phyloP scores from a whole-genome alignment of 2,797 vertebrate genomes.

The Cygnus olor region DNA sequence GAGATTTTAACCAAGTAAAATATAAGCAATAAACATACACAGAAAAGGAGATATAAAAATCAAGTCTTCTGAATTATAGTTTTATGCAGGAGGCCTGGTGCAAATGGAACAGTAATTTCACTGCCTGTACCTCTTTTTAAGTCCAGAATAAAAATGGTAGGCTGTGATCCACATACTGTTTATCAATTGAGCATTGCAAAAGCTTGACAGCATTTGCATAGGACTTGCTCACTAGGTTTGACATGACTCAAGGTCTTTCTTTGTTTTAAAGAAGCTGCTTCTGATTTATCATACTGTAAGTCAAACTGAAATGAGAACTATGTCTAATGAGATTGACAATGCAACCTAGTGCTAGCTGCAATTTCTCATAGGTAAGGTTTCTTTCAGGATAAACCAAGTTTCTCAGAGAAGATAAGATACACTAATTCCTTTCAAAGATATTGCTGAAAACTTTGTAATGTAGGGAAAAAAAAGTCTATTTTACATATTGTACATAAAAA shows the following conservation, averaged over 20 bases:
- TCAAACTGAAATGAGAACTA: background rate
- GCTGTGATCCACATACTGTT: background rate
- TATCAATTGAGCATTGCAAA: background rate
- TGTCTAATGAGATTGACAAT: background rate
- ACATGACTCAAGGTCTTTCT: background rate
- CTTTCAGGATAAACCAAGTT: background rate
- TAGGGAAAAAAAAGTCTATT: background rate
- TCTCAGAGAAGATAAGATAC: background rate
- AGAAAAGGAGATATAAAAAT: background rate
- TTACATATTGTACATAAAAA: background rate
- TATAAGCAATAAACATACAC: background rate
- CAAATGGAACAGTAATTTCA: background rate
- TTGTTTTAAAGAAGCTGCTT: background rate
- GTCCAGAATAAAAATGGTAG: background rate
- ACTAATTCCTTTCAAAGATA: background rate
- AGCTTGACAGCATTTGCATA: background rate
- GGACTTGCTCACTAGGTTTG: background rate
- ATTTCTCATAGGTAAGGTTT: background rate
- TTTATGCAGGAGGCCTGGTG: background rate
- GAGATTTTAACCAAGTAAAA: background rate
- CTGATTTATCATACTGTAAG: background rate
- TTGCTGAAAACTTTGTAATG: background rate
- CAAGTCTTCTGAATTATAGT: background rate
- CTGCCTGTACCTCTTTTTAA: background rate
- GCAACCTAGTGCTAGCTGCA: background rate